Evolutionary conservation across 2,113 vertebrate species (phyloP), one percentile per base, ranked within the genome.

Genomic region (Vimba vimba): DNA sequence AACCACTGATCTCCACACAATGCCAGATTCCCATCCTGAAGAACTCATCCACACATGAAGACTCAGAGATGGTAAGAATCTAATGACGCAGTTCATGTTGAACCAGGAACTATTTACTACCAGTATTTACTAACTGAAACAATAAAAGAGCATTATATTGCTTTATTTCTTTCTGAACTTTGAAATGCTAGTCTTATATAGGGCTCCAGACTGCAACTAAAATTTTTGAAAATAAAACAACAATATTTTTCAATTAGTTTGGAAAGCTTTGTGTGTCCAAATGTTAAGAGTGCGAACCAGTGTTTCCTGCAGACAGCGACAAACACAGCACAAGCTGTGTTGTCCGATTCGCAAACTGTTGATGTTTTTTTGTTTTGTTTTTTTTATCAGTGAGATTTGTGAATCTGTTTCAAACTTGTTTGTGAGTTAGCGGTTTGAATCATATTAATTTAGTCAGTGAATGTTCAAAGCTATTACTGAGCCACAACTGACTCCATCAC

Each of bases 21-120:
- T 86, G 84, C 6, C 89, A 90, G 1, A 66, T 85, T 2, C 93
- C 94, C 12, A 91, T 94, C 77, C 85, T 94, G 60, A 93, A 94
- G 92, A 93, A 89, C 83, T 84, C 87, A 0, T 71, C 43, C 15
- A 75, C 71, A 68, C 84, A 73, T 23, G 83, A 86, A 13, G 52
- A 85, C 55, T 69, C 76, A 8, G 76, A 89, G 23, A 75, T 80
- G 90, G 94, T 94, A 85, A 94, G 92, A 55, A 82, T n/a, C 15
- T 25, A 83, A 64, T 57, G 33, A 45, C 82, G 2, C 23, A 57
- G 19, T 57, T 57, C 19, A 57, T 21, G 55, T 21, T 55, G 52
- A 55, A 55, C 17, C 52, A 55, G 52, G 52, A 55, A 57, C 19
- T 57, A 57, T 57, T 52, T 52, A 23, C 19, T 21, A 57, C 6